Percentiles rank a stretch among this genome's conserved stretches.
Conservation (phyloP, 2,113 vertebrate genomes). For the Vulpes lagopus region DNA sequence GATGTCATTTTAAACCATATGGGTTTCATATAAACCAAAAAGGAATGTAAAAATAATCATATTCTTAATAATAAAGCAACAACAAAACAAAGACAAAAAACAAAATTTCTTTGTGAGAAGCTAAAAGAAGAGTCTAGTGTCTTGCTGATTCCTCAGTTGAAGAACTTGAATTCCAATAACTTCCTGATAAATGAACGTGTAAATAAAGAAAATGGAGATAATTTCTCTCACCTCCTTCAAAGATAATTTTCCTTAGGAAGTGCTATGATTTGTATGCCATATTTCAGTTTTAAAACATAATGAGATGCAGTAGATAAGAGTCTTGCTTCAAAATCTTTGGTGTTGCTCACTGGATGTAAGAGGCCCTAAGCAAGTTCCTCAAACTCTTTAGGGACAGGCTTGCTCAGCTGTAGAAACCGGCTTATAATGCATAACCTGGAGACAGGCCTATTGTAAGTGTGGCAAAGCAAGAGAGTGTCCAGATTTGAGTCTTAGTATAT, state of each 20-base stretch:
- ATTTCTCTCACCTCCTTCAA: neutral
- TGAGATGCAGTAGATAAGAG: neutral
- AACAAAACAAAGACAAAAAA: neutral
- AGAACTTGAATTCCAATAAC: neutral
- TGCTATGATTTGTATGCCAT: neutral
- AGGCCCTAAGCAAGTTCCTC: neutral
- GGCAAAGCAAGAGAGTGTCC: neutral
- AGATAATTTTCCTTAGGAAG: neutral
- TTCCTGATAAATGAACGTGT: neutral
- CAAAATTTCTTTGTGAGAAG: neutral
- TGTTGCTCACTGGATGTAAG: neutral
- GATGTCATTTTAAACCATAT: neutral
- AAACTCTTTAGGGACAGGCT: neutral
- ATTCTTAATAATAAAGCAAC: slow-evolving; percentile 46
- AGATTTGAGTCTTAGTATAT: neutral
- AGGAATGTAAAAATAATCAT: neutral
- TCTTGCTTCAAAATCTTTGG: neutral
- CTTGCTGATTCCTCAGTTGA: neutral
- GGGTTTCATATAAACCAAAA: slow-evolving; percentile 49
- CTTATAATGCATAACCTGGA: neutral
- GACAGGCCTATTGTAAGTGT: neutral
- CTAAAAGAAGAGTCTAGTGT: neutral
- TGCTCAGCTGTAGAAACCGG: neutral
- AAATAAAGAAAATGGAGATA: neutral
- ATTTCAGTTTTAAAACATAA: neutral